These are phyloP conservation scores for Bilobella aurantiaca DNA, from an alignment of 1,140 invertebrate genomes.

Conservation along the genomic window DNA sequence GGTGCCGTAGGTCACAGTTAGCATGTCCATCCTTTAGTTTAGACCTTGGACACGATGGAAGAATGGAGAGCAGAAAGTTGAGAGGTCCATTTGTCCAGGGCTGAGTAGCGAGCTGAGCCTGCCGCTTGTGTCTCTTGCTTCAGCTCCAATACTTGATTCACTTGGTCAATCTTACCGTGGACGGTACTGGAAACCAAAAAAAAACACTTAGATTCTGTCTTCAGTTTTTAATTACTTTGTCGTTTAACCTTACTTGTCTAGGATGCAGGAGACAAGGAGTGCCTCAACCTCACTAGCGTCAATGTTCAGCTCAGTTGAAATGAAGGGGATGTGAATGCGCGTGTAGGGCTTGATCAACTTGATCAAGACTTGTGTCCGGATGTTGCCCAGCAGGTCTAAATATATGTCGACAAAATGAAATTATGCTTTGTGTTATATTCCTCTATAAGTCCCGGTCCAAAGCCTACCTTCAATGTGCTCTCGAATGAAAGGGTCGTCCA, in stretches of 20 bases:
- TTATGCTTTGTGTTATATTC: background rate
- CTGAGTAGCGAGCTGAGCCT: slow-evolving; percentile 63
- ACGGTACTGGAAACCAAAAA: slow-evolving; percentile 63
- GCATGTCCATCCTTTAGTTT: no score
- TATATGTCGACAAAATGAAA: slow-evolving; percentile 34
- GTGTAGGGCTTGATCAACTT: slow-evolving; percentile 98
- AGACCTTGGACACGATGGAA: slow-evolving; percentile 55
- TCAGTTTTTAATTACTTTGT: background rate
- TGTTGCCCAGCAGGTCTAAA: slow-evolving; percentile 86
- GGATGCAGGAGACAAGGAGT: slow-evolving; percentile 94
- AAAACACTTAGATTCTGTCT: slow-evolving; percentile 10
- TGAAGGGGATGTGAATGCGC: slow-evolving; percentile 94
- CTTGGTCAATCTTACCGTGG: slow-evolving; percentile 89
- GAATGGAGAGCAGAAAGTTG: slow-evolving; percentile 78
- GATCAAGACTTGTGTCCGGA: slow-evolving; percentile 93
- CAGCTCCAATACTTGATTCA: slow-evolving; percentile 87
- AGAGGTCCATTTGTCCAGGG: slow-evolving; percentile 91
- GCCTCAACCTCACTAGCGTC: slow-evolving; percentile 92
- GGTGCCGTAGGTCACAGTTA: no score
- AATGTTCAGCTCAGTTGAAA: slow-evolving; percentile 95
- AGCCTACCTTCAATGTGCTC: slow-evolving; percentile 91
- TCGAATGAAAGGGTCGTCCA: slow-evolving; percentile 98
- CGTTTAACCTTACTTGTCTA: slow-evolving; percentile 66
- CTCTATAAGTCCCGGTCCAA: background rate
- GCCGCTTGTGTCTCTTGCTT: slow-evolving; percentile 68